Conservation (phyloP, 2,888 invertebrate genomes). For the Pogonocherus hispidulus region DNA sequence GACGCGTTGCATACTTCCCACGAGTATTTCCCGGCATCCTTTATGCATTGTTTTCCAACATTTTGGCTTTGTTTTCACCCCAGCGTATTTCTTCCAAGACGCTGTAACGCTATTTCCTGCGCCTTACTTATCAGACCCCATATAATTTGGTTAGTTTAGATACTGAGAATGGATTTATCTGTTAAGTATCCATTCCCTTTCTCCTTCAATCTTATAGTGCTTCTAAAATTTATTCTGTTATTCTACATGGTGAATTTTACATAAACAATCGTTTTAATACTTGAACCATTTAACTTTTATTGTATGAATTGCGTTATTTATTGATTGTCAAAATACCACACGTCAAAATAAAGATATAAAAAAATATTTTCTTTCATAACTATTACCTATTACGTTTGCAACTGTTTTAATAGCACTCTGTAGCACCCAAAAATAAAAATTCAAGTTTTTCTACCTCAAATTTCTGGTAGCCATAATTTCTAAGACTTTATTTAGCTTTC, state of each 20-base stretch:
- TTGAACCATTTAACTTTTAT: too few species aligned
- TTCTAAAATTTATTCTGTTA: not conserved
- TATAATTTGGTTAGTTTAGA: conserved; percentile 27
- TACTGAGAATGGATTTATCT: conserved; percentile 15
- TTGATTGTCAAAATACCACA: too few species aligned
- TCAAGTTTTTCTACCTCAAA: too few species aligned
- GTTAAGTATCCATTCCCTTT: not conserved
- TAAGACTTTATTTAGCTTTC: not conserved
- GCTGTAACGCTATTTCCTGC: conserved; percentile 1
- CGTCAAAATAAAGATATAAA: too few species aligned
- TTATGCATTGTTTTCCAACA: conserved; percentile 51
- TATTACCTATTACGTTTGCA: too few species aligned
- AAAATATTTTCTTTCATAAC: too few species aligned
- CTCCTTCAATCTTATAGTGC: not conserved
- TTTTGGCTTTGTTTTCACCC: conserved; percentile 48
- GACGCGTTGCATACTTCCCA: conserved; percentile 59
- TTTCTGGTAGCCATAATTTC: too few species aligned
- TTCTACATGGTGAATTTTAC: too few species aligned
- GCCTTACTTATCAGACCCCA: conserved; percentile 28
- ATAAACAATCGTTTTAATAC: too few species aligned
- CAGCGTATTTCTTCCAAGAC: conserved; percentile 18
- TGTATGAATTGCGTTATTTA: too few species aligned
- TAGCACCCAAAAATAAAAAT: too few species aligned
- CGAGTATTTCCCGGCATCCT: conserved; percentile 54
- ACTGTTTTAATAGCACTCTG: too few species aligned